These are phyloP conservation scores for Pterocles burchelli DNA, from an alignment of 2,113 vertebrate genomes.

Conservation along the genomic window DNA sequence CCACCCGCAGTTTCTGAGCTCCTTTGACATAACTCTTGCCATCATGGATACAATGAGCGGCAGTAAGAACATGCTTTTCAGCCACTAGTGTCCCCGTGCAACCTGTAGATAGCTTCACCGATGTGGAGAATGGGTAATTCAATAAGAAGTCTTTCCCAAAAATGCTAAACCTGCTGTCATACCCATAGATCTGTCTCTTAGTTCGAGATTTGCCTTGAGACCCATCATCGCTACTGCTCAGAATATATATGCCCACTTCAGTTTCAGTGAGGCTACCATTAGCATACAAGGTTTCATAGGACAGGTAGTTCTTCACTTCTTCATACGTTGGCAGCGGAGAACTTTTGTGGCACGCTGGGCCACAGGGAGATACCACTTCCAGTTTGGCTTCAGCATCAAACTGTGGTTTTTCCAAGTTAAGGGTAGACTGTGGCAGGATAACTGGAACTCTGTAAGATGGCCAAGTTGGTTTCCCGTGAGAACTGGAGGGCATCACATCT, in stretches of 20 bases:
- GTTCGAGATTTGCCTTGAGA: slow-evolving; percentile 73
- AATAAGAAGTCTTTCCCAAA: slow-evolving; percentile 90
- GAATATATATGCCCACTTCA: slow-evolving; percentile 86
- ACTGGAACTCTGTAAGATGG: slow-evolving; percentile 88
- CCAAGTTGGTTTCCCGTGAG: slow-evolving; percentile 84
- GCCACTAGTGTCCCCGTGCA: slow-evolving; percentile 93
- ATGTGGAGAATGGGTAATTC: slow-evolving; percentile 92
- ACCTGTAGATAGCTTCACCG: slow-evolving; percentile 94
- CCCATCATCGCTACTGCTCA: slow-evolving; percentile 38
- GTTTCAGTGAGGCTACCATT: slow-evolving; percentile 90
- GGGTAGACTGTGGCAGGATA: slow-evolving; percentile 85
- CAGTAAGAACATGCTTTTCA: slow-evolving; percentile 92
- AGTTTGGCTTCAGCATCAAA: slow-evolving; percentile 85
- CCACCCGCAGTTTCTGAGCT: slow-evolving; percentile 91
- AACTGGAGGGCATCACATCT: slow-evolving; percentile 51
- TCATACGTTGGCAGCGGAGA: slow-evolving; percentile 83
- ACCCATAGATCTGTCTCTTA: slow-evolving; percentile 94
- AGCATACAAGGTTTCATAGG: slow-evolving; percentile 91
- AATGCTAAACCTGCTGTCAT: slow-evolving; percentile 93
- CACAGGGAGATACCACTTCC: slow-evolving; percentile 86
- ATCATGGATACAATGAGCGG: slow-evolving; percentile 94
- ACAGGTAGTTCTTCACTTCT: slow-evolving; percentile 85
- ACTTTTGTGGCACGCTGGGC: slow-evolving; percentile 88
- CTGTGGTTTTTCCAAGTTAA: slow-evolving; percentile 78
- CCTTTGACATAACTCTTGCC: slow-evolving; percentile 97